Evolutionary conservation across 2,888 invertebrate species (phyloP).

Genomic region (Caenorhabditis doughertyi): DNA sequence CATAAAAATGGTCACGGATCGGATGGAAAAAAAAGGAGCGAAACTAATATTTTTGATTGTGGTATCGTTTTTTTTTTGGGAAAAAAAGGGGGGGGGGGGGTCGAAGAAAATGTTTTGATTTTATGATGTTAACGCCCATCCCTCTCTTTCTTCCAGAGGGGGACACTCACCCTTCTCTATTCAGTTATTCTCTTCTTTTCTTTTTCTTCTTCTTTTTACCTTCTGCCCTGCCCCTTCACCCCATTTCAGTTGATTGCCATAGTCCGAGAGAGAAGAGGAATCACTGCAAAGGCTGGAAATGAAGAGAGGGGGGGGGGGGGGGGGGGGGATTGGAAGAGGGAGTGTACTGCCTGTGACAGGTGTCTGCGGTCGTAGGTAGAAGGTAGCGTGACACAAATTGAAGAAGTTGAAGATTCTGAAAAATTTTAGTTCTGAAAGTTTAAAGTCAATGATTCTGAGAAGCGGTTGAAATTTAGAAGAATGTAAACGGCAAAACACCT

Average conservation of each 20-base stretch:
- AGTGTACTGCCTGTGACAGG: too few relatives aligned
- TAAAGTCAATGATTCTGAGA: too few relatives aligned
- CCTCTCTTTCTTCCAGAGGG: slow-evolving; percentile 6
- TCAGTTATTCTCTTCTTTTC: too few relatives aligned
- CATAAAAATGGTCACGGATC: too few relatives aligned
- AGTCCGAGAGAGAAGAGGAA: slow-evolving; percentile 14
- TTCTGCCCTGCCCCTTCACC: slow-evolving; percentile 31
- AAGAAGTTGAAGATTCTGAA: too few relatives aligned
- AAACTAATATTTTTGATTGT: slow-evolving; percentile 37
- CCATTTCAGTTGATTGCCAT: slow-evolving; percentile 62
- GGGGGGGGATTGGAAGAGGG: neutral
- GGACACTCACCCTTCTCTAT: slow-evolving; percentile 41
- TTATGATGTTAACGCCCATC: slow-evolving; percentile 40
- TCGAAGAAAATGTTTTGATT: slow-evolving; percentile 34
- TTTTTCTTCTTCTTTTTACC: neutral
- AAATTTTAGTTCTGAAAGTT: too few relatives aligned
- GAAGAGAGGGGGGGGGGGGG: neutral
- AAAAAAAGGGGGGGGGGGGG: neutral
- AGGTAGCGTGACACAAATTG: too few relatives aligned
- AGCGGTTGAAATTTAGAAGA: too few relatives aligned
- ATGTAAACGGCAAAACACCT: too few relatives aligned
- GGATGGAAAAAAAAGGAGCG: neutral
- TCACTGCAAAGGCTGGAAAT: neutral
- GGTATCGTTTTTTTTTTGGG: slow-evolving; percentile 16
- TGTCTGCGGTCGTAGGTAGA: too few relatives aligned